Base-by-base conservation (phyloP, 2,113 vertebrate genomes). In the Forbesichthys papilliferus region DNA sequence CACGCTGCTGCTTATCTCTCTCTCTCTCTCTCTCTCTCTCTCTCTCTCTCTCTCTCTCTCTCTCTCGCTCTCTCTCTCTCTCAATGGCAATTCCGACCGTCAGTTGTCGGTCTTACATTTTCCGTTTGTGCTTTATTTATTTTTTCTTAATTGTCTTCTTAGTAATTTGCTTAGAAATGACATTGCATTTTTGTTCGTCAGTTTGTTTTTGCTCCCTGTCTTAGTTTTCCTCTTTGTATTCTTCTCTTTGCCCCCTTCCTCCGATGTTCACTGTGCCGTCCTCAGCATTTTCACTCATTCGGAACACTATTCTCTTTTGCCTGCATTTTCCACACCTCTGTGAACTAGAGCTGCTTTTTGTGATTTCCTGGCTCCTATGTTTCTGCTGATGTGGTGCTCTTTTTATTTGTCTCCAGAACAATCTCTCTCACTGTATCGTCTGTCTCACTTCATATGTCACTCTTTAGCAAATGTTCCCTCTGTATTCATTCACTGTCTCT, bases 341-440 rank as follows among this genome's bases (percentile, higher is more conserved):
- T 18, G 36, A 42, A 42, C 36, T 8, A 42, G 36, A 42, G 36
- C 36, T 42, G 36, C 7, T 42, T 42, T 42, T 42, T 42, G 7
- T 42, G 4, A 42, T 5, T 42, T 42, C 36, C 36, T 42, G 4
- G 36, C 36, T 42, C 36, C 5, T 42, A 42, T 6, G 36, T 42
- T 42, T 42, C 36, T 42, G 36, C 36, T 42, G 36, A 42, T 42
- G 36, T 42, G 36, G 36, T 42, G 36, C 5, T 42, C 18, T 67
- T 48, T 73, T 14, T 76, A 8, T 74, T 56, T 66, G 16, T 66
- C 51, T 64, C 64, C 13, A 34, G 49, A 55, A 51, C 54, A 66
- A 49, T 61, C 52, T 54, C 56, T 70, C 20, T 34, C 68, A 42
- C 48, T 74, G 61, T 69, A 33, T 55, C 20, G 61, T 68, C 42